phyloP scores from a whole-genome alignment of 2,113 vertebrate genomes.

The Corythoichthys intestinalis region DNA sequence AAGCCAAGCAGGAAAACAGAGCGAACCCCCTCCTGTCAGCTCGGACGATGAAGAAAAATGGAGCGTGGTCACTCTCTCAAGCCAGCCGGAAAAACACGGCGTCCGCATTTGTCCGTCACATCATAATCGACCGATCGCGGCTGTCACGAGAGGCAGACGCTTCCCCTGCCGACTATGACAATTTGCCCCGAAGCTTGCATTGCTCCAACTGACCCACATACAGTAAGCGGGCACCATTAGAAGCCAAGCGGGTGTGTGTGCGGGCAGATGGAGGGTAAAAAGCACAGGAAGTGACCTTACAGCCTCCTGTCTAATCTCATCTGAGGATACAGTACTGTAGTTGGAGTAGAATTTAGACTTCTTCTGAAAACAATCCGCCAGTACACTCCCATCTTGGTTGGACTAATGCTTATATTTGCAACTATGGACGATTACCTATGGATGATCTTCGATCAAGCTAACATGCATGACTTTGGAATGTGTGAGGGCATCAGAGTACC shows the following conservation, averaged over 20 bases:
- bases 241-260: slow-evolving; percentile 31
- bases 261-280: slow-evolving; percentile 48
- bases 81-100: slow-evolving; percentile 70
- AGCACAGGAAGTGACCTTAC: slow-evolving; percentile 50
- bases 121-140: slow-evolving; percentile 55
- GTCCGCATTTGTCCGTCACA: slow-evolving; percentile 43
- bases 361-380: background rate
- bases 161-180: background rate
- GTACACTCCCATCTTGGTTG: background rate
- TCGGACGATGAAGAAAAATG: slow-evolving; percentile 68
- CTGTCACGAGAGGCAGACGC: slow-evolving; percentile 1
- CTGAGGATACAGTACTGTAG: background rate
- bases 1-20: background rate
- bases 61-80: slow-evolving; percentile 57
- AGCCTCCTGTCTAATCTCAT: slow-evolving; percentile 37
- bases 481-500: background rate
- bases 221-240: slow-evolving; percentile 4
- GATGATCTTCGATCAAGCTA: background rate
- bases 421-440: background rate
- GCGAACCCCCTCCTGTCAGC: slow-evolving; percentile 53
- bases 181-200: background rate
- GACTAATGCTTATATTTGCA: background rate
- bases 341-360: background rate
- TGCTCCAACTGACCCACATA: slow-evolving; percentile 14
- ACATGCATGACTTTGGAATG: background rate